Evolutionary conservation across 35 echinoderm and acorn worm genomes (phyloP), one percentile per base, ranked within the genome.

Genomic region (Heliocidaris erythrogramma): DNA sequence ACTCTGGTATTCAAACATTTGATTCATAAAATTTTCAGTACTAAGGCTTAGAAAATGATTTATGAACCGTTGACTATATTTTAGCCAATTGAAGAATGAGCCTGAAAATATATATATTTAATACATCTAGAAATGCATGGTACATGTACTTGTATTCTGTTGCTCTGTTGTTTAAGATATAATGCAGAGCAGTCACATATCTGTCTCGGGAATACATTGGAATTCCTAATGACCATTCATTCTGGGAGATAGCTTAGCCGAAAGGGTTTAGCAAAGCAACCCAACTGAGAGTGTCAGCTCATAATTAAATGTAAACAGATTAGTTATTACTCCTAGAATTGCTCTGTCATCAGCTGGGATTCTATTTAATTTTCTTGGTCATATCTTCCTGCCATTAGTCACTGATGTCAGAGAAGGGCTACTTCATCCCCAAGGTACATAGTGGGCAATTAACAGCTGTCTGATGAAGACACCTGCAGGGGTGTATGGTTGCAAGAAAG

Each of bases 231-330:
- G 14, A 56, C 10, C 52, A 56, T 14, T 56, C 1, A 56, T 56
- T 56, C 52, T 56, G 14, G 52, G 13, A 56, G 52, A 78, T n/a
- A 78, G 4, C 65, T n/a, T 78, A 78, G 21, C 65, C 27, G 65
- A 78, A 78, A 24, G 65, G 21, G 65, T 78, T 78, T 78, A 78
- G 65, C 5, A 78, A 6, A n/a, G 24, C 17, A 78, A 78, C 65
- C 65, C 21, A 78, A 78, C 65, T 18, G 18, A n/a, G 65, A 78
- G 65, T 78, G 65, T 78, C 65, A 78, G 21, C 5, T 78, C 4
- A 21, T 78, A 78, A 78, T 78, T 78, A n/a, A 78, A 78, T 78
- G 65, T 78, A 78, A 78, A 78, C 65, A 78, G 65, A 78, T 78
- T 78, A 78, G 27, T 78, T 21, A 42, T 42, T 42, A 42, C 35